Base-by-base conservation (phyloP, 2,113 vertebrate species). In the Dinomys branickii region DNA sequence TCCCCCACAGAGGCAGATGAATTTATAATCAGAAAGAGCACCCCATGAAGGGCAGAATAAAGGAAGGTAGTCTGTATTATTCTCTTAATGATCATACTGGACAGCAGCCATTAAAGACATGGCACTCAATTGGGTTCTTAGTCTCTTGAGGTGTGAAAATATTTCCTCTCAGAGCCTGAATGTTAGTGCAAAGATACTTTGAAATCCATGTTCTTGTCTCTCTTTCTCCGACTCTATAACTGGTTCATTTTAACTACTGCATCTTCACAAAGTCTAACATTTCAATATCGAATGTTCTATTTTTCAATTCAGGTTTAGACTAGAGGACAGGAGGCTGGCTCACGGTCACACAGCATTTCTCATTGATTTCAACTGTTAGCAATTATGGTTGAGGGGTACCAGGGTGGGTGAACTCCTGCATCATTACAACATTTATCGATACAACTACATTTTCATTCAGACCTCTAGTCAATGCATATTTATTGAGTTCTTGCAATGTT, bases 301-400 rank as follows among this genome's bases (percentile, higher is more conserved):
- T 96, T 47, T 85, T 82, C 82, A 94, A 93, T 77, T 94, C 83
- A 94, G 41, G 75, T 87, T 86, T 95, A 94, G 93, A 80, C 41
- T 59, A 85, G 22, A 61, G 41, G 59, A 61, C 12, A 17, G 52
- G 91, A 17, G 35, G 47, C 11, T 69, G 35, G 47, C 14, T 61
- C 52, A 91, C 84, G 7, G 0, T 78, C 87, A 54, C 33, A n/a
- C 22, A 93, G 20, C 38, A 69, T 78, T 30, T 59, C 3, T 90
- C 11, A 80, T 81, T 24, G 97, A 30, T 80, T 90, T 91, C 47
- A 84, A 26, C 26, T 71, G 17, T 88, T 90, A 35, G 0, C 44
- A 50, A 3, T 50, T 50, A 50, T 26, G 30, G 16, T 16, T 8
- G 44, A 77, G 73, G 7, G 38, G 3, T 38, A 4, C 4, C 77